Evolutionary conservation across 1,140 invertebrate species (phyloP), one percentile per base, ranked within the genome.

Genomic region (Lucilia sericata): DNA sequence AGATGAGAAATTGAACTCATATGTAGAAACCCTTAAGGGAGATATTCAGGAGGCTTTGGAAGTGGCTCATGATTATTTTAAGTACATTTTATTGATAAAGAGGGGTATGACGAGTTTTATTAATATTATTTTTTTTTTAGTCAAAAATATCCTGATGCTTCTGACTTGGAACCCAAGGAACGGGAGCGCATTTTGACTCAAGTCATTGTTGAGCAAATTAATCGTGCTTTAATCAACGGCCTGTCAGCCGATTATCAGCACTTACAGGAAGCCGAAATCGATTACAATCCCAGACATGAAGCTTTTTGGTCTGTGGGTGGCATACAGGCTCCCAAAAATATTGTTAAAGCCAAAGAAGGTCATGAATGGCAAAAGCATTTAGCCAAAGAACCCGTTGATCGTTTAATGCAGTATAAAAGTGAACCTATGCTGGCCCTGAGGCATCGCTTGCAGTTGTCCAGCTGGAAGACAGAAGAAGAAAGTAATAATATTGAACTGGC

Each of bases 221-320:
- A 96, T 90, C 93, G 95, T 87, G 91, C 94, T 5, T 88, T 96
- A 9, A 87, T 93, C 17, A 93, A 93, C 82, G 91, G 92, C 86
- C 90, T 96, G 17, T 85, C 91, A 91, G 80, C 88, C 91, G 83
- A 92, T 84, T 91, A 92, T 85, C 87, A 92, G 10, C 94, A 96
- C 92, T 91, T 96, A 84, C 87, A 93, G 9, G 93, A 94, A 75
- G 85, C 92, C n/a, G 93, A 96, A 93, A 90, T 95, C 74, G 96
- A 97, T 90, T 92, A 93, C 88, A 93, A 95, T 85, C 95, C 96
- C 9, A 92, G 96, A 55, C 91, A 95, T 86, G 96, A 97, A 93
- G 94, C 96, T 75, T 96, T 95, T 89, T 97, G 96, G 96, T 93
- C 92, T 86, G 92, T 93, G 83, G 96, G 96, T 85, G 95, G 95